Evolutionary conservation across 1,140 invertebrate genomes (phyloP).

Genomic region (Notospermus geniculatus): DNA sequence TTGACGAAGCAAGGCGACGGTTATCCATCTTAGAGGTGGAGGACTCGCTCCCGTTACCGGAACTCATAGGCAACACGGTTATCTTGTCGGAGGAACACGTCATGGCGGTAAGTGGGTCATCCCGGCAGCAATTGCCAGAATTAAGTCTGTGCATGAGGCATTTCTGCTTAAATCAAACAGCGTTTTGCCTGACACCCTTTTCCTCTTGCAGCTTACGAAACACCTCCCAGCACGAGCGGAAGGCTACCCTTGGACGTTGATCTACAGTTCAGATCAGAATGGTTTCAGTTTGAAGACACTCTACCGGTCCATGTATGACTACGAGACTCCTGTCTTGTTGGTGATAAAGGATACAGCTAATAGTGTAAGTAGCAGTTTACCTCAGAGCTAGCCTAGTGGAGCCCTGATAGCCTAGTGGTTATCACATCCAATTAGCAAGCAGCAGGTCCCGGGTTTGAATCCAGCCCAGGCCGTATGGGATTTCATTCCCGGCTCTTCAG

Average conservation of each 20-base stretch:
- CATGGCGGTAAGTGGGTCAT: slow-evolving; percentile 63
- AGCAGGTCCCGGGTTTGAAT: too few relatives aligned
- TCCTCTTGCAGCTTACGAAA: slow-evolving; percentile 65
- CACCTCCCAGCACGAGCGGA: slow-evolving; percentile 91
- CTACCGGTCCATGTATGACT: slow-evolving; percentile 88
- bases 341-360: slow-evolving; percentile 91
- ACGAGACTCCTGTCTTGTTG: slow-evolving; percentile 87
- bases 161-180: too few relatives aligned
- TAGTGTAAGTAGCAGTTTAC: slow-evolving; percentile 71
- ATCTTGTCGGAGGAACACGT: slow-evolving; percentile 86
- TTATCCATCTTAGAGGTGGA: slow-evolving; percentile 59
- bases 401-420: too few relatives aligned
- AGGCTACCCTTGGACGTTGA: slow-evolving; percentile 91
- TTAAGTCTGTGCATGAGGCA: not conserved
- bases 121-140: too few relatives aligned
- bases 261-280: slow-evolving; percentile 94
- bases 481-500: too few relatives aligned
- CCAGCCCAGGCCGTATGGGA: too few relatives aligned
- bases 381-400: too few relatives aligned
- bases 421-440: too few relatives aligned
- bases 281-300: slow-evolving; percentile 96
- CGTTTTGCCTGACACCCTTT: too few relatives aligned
- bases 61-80: slow-evolving; percentile 75
- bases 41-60: slow-evolving; percentile 70
- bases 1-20: slow-evolving; percentile 54